These are phyloP conservation scores for Acrocephalus arundinaceus DNA, from an alignment of 2,113 vertebrate species.

Conservation along the genomic window DNA sequence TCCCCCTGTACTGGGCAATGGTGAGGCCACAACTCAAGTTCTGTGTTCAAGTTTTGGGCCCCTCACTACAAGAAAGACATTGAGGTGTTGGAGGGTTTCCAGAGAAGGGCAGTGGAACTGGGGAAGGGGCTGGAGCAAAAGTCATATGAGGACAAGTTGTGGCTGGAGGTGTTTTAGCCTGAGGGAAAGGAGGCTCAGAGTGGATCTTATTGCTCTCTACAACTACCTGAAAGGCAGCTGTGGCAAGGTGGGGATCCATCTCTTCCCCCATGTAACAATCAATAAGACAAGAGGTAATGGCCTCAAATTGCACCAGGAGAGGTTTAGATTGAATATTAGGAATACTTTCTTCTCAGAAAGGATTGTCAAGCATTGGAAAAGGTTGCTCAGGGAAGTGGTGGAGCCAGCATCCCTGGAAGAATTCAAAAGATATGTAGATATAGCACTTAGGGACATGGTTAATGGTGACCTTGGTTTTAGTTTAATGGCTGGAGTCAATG, in stretches of 20 bases:
- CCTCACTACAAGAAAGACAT: background rate
- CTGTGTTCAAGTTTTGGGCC: background rate
- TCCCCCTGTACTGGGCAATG: background rate
- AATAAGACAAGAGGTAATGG: background rate
- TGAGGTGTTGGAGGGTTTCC: background rate
- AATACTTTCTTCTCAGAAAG: background rate
- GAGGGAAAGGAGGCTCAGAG: background rate
- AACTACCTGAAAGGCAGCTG: background rate
- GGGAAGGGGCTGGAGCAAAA: background rate
- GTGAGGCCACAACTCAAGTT: background rate
- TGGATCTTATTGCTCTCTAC: background rate
- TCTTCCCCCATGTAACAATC: background rate
- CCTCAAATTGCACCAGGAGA: background rate
- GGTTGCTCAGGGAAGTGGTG: background rate
- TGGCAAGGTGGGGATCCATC: background rate
- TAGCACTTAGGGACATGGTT: background rate
- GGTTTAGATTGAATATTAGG: background rate
- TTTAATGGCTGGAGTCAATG: background rate
- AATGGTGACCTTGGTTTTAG: background rate
- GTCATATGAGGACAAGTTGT: background rate
- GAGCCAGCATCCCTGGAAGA: background rate
- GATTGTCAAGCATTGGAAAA: background rate
- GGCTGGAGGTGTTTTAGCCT: background rate
- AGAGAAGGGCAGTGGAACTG: background rate
- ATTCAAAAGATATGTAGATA: background rate